Evolutionary conservation across 2,113 vertebrate species (phyloP).

Genomic region (Campylomormyrus numenius): DNA sequence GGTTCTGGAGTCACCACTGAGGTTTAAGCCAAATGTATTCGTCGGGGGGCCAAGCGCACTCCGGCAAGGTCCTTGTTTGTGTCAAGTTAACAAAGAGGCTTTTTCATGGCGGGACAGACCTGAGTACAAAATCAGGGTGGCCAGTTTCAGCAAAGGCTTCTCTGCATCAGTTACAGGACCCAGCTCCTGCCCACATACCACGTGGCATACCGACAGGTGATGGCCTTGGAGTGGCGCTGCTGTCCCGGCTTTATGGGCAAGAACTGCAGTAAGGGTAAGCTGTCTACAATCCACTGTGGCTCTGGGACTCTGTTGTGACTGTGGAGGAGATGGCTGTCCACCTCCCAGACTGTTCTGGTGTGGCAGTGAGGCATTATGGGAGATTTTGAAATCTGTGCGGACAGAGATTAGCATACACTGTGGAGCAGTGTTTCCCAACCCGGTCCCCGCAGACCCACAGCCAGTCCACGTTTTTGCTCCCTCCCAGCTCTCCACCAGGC

Average conservation of each 20-base stretch:
- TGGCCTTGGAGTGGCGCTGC: constrained; percentile 83
- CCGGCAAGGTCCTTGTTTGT: background rate
- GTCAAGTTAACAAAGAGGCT: background rate
- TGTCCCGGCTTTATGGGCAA: constrained; percentile 82
- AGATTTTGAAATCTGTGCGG: background rate
- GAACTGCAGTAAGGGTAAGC: constrained; percentile 82
- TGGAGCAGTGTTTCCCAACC: background rate
- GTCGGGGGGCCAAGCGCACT: background rate
- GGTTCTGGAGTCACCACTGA: background rate
- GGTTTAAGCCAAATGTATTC: background rate
- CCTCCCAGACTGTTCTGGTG: background rate
- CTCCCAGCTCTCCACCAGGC: background rate
- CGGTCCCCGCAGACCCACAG: background rate
- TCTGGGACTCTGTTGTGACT: background rate
- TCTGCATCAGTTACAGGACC: constrained; percentile 85
- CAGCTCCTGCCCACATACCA: constrained; percentile 81
- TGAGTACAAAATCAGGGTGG: background rate
- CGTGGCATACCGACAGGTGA: constrained; percentile 79
- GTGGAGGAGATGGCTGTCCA: background rate
- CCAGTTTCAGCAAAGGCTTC: background rate
- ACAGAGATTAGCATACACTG: background rate
- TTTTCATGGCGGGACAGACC: too few relatives aligned
- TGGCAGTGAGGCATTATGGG: background rate
- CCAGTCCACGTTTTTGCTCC: background rate
- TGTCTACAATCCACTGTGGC: background rate